phyloP scores from a whole-genome alignment of 1,140 invertebrate species.

The Dreissena rostriformis region DNA sequence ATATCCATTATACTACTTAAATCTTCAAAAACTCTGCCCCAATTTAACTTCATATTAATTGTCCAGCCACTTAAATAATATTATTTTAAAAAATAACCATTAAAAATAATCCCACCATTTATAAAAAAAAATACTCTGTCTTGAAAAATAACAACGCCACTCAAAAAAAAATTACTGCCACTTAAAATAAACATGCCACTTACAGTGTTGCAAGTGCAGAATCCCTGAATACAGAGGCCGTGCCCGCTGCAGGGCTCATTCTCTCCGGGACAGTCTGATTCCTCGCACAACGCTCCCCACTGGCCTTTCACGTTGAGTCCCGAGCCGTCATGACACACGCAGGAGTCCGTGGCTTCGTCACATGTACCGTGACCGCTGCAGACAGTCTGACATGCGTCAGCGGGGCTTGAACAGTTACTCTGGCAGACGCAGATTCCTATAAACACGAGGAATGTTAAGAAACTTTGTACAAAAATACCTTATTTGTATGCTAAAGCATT shows the following conservation, averaged over 20 bases:
- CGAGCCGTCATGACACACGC: conserved; percentile 43
- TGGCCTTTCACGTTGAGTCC: conserved; percentile 45
- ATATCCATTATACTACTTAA: too few relatives aligned
- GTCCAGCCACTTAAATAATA: too few relatives aligned
- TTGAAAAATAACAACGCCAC: too few relatives aligned
- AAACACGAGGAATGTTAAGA: background rate
- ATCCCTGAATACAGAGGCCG: conserved; percentile 56
- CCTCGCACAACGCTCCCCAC: conserved; percentile 56
- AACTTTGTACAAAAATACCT: too few relatives aligned
- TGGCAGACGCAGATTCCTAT: conserved; percentile 55
- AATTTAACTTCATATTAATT: too few relatives aligned
- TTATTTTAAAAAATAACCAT: too few relatives aligned
- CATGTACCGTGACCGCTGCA: conserved; percentile 59
- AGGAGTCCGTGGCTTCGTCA: conserved; percentile 42
- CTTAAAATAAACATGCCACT: background rate
- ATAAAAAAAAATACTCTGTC: too few relatives aligned
- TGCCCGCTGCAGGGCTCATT: conserved; percentile 50
- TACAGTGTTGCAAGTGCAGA: conserved; percentile 55
- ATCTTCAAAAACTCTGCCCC: too few relatives aligned
- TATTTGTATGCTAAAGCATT: too few relatives aligned
- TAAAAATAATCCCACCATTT: too few relatives aligned
- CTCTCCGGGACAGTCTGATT: conserved; percentile 49
- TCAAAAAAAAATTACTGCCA: too few relatives aligned
- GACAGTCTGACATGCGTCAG: conserved; percentile 37
- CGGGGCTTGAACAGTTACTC: conserved; percentile 56